Evolutionary conservation across 2,113 vertebrate genomes (phyloP).

Genomic region (Dasyornis broadbenti): DNA sequence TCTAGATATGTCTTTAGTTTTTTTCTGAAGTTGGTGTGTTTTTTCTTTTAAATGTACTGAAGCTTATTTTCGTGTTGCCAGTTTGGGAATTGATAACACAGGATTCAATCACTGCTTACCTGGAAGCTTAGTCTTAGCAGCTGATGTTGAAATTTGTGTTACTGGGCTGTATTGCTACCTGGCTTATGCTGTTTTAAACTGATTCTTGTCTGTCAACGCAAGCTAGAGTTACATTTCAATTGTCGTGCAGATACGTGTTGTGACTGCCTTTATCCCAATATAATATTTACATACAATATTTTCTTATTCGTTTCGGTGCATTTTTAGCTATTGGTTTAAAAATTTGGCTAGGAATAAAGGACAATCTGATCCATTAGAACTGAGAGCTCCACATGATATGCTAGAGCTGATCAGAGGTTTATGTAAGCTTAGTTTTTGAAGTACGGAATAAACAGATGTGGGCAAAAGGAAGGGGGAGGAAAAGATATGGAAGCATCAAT

Average conservation of each 20-base stretch:
- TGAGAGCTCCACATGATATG: background rate
- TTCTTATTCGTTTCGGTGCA: background rate
- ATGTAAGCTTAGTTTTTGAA: background rate
- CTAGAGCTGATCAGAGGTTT: background rate
- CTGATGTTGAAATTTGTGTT: background rate
- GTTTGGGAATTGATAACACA: background rate
- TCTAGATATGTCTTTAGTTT: background rate
- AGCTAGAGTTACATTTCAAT: background rate
- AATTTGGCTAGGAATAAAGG: background rate
- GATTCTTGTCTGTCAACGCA: background rate
- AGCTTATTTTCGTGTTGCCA: background rate
- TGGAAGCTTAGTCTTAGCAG: background rate
- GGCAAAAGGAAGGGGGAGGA: background rate
- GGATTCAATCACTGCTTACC: background rate
- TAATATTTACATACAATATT: background rate
- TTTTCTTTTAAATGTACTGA: background rate
- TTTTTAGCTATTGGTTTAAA: background rate
- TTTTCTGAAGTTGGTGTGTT: background rate
- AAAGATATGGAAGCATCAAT: background rate
- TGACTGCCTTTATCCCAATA: background rate
- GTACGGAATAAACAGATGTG: rapidly evolving
- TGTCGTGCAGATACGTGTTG: background rate
- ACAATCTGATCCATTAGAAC: background rate
- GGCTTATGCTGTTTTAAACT: background rate
- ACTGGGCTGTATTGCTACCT: background rate